Conservation (phyloP, 2,888 invertebrate genomes). For the Flexamia atlantica region DNA sequence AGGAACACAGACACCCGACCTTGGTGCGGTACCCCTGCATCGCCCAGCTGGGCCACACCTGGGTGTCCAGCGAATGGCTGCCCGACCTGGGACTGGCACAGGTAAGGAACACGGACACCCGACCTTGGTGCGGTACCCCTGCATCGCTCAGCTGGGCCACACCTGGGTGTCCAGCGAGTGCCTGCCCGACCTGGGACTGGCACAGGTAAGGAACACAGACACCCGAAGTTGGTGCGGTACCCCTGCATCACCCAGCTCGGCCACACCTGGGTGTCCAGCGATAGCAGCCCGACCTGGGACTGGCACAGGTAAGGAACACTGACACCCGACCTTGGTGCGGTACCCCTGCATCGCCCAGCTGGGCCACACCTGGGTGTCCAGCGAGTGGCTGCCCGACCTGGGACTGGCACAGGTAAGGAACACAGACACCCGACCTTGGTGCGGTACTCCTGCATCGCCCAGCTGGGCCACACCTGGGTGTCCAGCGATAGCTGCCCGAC, state of each 20-base stretch:
- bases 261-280: slow-evolving; percentile 92
- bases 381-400: slow-evolving; percentile 95
- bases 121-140: slow-evolving; percentile 90
- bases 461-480: too few relatives aligned
- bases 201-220: slow-evolving; percentile 78
- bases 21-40: too few relatives aligned
- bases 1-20: too few relatives aligned
- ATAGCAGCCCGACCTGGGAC: slow-evolving; percentile 94
- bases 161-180: slow-evolving; percentile 97
- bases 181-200: slow-evolving; percentile 93
- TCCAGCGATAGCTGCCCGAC: slow-evolving; percentile 72
- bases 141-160: slow-evolving; percentile 91
- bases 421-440: too few relatives aligned
- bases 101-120: slow-evolving; percentile 90
- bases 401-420: slow-evolving; percentile 85
- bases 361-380: slow-evolving; percentile 95
- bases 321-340: slow-evolving; percentile 91
- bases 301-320: slow-evolving; percentile 85
- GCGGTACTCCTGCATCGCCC: too few relatives aligned
- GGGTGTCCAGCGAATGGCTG: too few relatives aligned
- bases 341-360: slow-evolving; percentile 93
- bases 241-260: slow-evolving; percentile 80
- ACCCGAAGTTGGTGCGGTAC: too few relatives aligned
- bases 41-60: too few relatives aligned
- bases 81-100: too few relatives aligned